Evolutionary conservation across 2,888 invertebrate species (phyloP).

Genomic region (Lordiphosa andalusiaca): DNA sequence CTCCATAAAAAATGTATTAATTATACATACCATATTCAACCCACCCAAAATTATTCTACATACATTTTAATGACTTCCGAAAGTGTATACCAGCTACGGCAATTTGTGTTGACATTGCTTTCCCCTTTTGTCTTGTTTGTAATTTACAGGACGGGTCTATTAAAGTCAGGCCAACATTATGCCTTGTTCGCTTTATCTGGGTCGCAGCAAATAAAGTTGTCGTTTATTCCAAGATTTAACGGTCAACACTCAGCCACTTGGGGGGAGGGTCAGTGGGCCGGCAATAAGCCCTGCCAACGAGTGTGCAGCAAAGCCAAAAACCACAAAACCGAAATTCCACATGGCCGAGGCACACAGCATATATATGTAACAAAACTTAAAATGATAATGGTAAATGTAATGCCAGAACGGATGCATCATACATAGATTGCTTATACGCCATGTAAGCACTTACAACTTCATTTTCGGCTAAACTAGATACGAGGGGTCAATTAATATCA

Average conservation of each 20-base stretch:
- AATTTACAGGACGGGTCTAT: constrained; percentile 31
- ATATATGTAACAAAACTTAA: constrained; percentile 15
- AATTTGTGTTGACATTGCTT: neutral
- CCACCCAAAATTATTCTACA: too few species aligned
- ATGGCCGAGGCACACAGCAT: neutral
- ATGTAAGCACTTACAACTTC: constrained; percentile 42
- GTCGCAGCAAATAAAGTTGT: constrained; percentile 35
- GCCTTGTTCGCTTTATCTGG: constrained; percentile 20
- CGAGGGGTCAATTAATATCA: constrained; percentile 22
- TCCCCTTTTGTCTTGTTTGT: constrained; percentile 11
- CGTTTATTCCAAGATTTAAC: constrained; percentile 9
- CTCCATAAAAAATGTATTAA: too few species aligned
- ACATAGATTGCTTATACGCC: constrained; percentile 33
- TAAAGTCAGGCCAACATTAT: constrained; percentile 17
- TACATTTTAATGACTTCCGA: too few species aligned
- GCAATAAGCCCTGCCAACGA: too few species aligned
- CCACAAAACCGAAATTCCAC: constrained; percentile 1
- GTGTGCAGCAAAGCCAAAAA: constrained; percentile 8
- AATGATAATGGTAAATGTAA: constrained; percentile 15
- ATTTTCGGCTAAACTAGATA: constrained; percentile 49
- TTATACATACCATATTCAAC: too few species aligned
- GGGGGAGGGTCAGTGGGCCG: neutral
- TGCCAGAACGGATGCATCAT: constrained; percentile 16
- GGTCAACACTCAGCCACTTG: constrained; percentile 27
- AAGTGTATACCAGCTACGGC: too few species aligned